Evolutionary conservation across 2,797 vertebrate genomes (phyloP).

Genomic region (Sternarchorhynchus goeldii): DNA sequence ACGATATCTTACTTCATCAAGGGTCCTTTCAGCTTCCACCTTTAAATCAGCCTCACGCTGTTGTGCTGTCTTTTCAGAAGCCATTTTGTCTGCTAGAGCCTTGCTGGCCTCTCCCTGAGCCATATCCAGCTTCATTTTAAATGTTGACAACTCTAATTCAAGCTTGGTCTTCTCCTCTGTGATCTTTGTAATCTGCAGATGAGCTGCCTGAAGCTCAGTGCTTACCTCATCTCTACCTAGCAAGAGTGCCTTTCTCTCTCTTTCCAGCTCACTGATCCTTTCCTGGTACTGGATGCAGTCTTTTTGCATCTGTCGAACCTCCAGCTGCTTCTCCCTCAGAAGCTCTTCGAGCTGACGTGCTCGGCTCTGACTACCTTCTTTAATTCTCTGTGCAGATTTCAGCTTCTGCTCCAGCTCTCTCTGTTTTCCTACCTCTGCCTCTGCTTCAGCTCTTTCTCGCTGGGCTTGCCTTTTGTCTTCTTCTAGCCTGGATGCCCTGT

Average conservation of each 20-base stretch:
- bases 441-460: slow-evolving; percentile 78
- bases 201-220: slow-evolving; percentile 75
- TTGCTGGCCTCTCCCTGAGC: slow-evolving; percentile 80
- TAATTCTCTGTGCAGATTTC: slow-evolving; percentile 79
- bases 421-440: slow-evolving; percentile 78
- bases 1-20: slow-evolving; percentile 85
- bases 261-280: slow-evolving; percentile 85
- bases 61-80: slow-evolving; percentile 68
- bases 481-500: slow-evolving; percentile 77
- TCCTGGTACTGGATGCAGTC: slow-evolving; percentile 93
- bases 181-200: slow-evolving; percentile 68
- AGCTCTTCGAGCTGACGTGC: slow-evolving; percentile 91
- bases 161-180: slow-evolving; percentile 72
- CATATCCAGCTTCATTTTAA: slow-evolving; percentile 78
- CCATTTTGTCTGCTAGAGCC: slow-evolving; percentile 74
- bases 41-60: slow-evolving; percentile 74
- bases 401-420: slow-evolving; percentile 87
- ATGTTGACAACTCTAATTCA: slow-evolving; percentile 77
- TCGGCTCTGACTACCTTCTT: slow-evolving; percentile 79
- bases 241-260: slow-evolving; percentile 83
- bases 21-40: slow-evolving; percentile 80
- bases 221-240: slow-evolving; percentile 77
- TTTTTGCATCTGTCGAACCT: slow-evolving; percentile 91
- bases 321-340: slow-evolving; percentile 92
- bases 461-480: slow-evolving; percentile 87